A percentile compares a stretch with the other conserved stretches of the same genome.
Evolutionary conservation across 2,797 vertebrate genomes (phyloP).

Genomic region (Euthynnus affinis): DNA sequence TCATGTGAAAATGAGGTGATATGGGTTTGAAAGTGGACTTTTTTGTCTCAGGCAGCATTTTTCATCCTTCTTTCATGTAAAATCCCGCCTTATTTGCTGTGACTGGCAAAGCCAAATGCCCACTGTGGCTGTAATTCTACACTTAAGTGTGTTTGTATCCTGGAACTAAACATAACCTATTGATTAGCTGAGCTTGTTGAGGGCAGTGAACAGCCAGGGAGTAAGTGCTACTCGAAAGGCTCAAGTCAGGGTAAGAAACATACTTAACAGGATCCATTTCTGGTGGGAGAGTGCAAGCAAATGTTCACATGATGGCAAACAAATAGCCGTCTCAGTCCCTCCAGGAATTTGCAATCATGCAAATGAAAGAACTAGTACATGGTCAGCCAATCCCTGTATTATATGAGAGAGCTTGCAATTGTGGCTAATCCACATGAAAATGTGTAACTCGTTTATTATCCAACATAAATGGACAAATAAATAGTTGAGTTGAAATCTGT

Average conservation of each 20-base stretch:
- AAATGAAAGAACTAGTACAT: constrained; percentile 37
- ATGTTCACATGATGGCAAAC: constrained; percentile 16
- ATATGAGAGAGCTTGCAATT: background rate
- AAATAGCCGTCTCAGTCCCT: background rate
- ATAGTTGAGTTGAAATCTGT: background rate
- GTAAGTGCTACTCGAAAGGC: constrained; percentile 35
- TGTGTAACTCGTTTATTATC: background rate
- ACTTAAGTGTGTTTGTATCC: constrained; percentile 41
- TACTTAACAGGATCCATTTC: constrained; percentile 44
- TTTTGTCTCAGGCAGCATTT: constrained; percentile 19
- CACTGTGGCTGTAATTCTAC: constrained; percentile 35
- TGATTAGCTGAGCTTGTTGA: constrained; percentile 36
- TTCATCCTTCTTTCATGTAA: constrained; percentile 25
- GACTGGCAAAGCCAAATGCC: constrained; percentile 11
- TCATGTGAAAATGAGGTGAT: constrained; percentile 50
- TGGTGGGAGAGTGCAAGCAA: constrained; percentile 28
- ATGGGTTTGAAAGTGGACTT: constrained; percentile 44
- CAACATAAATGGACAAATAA: background rate
- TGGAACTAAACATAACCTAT: constrained; percentile 53
- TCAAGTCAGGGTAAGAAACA: constrained; percentile 17
- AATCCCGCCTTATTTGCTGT: constrained; percentile 34
- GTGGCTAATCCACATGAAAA: background rate
- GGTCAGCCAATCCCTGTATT: constrained; percentile 12
- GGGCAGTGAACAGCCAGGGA: constrained; percentile 15
- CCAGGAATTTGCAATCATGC: constrained; percentile 23